Conservation (phyloP, 2,113 vertebrate genomes). For the Argyrosomus japonicus region DNA sequence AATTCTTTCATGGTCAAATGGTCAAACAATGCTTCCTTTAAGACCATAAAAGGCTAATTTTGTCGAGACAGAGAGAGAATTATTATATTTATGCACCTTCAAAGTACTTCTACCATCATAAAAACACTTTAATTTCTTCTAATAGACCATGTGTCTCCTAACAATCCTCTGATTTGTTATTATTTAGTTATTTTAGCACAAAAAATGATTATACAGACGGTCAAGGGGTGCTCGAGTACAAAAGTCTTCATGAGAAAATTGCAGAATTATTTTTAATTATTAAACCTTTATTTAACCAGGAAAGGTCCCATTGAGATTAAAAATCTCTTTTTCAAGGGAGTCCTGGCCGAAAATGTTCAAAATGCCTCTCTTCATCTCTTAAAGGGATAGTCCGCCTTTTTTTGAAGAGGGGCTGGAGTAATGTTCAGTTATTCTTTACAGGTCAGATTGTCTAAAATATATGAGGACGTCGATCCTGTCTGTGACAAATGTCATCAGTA, state of each 20-base stretch:
- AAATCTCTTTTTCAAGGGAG: too few species aligned
- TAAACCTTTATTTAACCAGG: too few species aligned
- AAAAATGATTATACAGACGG: not conserved
- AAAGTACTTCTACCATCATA: not conserved
- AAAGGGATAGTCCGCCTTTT: too few species aligned
- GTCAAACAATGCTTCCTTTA: not conserved
- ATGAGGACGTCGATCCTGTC: too few species aligned
- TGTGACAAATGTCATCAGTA: too few species aligned
- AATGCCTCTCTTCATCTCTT: not conserved
- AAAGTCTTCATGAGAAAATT: not conserved
- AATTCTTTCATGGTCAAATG: too few species aligned
- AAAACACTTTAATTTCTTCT: not conserved
- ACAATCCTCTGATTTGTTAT: not conserved
- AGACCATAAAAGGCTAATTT: not conserved
- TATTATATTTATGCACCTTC: not conserved
- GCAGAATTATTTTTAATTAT: too few species aligned
- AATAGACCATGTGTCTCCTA: not conserved
- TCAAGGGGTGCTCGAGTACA: too few species aligned
- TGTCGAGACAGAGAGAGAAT: not conserved
- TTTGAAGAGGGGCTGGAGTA: too few species aligned
- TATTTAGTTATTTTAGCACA: not conserved
- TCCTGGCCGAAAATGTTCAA: not conserved
- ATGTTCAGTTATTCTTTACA: too few species aligned
- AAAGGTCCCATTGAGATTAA: too few species aligned
- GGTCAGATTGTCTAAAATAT: too few species aligned